A percentile compares a stretch with the other conserved stretches of the same genome.
Conservation (phyloP, 2,113 vertebrate species). For the Gasterosteus aculeatus region DNA sequence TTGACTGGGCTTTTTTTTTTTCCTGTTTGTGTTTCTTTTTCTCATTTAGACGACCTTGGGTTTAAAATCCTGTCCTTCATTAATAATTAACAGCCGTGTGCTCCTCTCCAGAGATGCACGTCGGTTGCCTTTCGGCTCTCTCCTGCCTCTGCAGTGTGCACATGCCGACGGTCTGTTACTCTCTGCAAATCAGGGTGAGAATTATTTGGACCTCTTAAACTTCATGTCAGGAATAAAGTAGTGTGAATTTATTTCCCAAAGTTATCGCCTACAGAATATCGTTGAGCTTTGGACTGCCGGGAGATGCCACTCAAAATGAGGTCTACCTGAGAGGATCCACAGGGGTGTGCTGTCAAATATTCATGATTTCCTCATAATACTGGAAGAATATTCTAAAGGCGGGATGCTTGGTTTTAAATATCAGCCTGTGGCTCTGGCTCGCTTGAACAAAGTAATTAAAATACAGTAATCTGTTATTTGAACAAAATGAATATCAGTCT, state of each 20-base stretch:
- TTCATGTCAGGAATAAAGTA: conserved; percentile 43
- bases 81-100: conserved; percentile 74
- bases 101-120: conserved; percentile 63
- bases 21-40: conserved; percentile 54
- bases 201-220: conserved; percentile 68
- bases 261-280: conserved; percentile 31
- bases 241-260: conserved; percentile 52
- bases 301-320: conserved; percentile 56
- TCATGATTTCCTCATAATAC: conserved; percentile 39
- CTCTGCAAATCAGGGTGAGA: conserved; percentile 42
- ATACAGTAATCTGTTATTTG: conserved; percentile 32
- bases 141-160: conserved; percentile 22
- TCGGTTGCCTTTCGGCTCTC: conserved; percentile 42
- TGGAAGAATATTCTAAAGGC: conserved; percentile 28
- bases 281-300: conserved; percentile 24
- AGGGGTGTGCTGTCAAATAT: conserved; percentile 44
- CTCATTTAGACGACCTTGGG: conserved; percentile 72
- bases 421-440: conserved; percentile 14
- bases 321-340: conserved; percentile 30
- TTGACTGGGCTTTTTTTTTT: conserved; percentile 47
- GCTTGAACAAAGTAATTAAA: conserved; percentile 36
- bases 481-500: conserved; percentile 45
- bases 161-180: conserved; percentile 46
- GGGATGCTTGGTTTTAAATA: conserved; percentile 12
- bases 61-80: conserved; percentile 71